Evolutionary conservation across 2,113 vertebrate genomes (phyloP).

Genomic region (Pollachius pollachius): DNA sequence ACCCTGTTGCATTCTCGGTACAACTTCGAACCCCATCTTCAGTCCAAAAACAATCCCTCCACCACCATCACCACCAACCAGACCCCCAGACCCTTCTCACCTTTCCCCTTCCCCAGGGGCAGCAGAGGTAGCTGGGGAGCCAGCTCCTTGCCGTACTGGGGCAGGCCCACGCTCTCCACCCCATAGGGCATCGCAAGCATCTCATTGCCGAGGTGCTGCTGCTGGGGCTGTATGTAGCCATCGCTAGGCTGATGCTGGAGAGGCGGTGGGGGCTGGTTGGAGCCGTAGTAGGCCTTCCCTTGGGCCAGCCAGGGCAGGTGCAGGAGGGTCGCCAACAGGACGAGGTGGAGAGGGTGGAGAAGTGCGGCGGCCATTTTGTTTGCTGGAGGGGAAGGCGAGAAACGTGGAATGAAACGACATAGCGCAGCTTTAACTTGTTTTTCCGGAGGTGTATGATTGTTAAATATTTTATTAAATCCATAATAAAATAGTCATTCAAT

Average conservation of each 20-base stretch:
- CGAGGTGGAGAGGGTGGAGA: constrained; percentile 62
- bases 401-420: not conserved
- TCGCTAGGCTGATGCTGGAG: constrained; percentile 91
- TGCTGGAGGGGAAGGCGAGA: constrained; percentile 31
- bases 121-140: constrained; percentile 80
- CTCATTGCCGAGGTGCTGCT: constrained; percentile 85
- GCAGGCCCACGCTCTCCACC: constrained; percentile 85
- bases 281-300: constrained; percentile 87
- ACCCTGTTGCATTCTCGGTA: too few relatives aligned
- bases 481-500: too few relatives aligned
- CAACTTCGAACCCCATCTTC: not conserved
- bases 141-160: constrained; percentile 86
- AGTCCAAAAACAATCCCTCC: not conserved
- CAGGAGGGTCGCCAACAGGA: constrained; percentile 67
- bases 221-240: constrained; percentile 69
- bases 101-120: constrained; percentile 84
- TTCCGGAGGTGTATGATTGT: not conserved
- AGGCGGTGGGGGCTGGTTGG: constrained; percentile 84
- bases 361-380: constrained; percentile 58
- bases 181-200: constrained; percentile 69
- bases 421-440: not conserved
- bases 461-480: too few relatives aligned
- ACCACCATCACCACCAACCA: not conserved
- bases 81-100: constrained; percentile 50
- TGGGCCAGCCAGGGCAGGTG: constrained; percentile 67